Evolutionary conservation across 2,113 vertebrate species (phyloP).

Genomic region (Halichoeres trimaculatus): DNA sequence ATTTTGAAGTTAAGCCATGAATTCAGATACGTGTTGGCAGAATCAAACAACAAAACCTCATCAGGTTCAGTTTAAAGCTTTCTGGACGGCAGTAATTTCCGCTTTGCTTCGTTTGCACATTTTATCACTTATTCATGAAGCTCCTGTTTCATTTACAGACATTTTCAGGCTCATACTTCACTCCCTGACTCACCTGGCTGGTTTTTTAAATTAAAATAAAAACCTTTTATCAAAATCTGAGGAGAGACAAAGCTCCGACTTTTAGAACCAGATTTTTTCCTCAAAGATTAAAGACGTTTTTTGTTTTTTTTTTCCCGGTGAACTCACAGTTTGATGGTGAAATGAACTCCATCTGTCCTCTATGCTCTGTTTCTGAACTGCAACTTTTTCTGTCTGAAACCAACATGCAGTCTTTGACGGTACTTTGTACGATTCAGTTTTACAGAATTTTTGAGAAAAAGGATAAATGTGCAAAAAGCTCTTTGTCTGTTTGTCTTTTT

Average conservation of each 20-base stretch:
- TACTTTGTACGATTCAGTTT: constrained; percentile 66
- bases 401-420: constrained; percentile 55
- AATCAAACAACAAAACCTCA: constrained; percentile 66
- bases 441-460: constrained; percentile 51
- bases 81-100: background rate
- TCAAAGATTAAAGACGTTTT: constrained; percentile 31
- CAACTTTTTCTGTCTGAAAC: constrained; percentile 52
- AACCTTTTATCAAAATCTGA: constrained; percentile 38
- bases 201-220: constrained; percentile 47
- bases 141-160: constrained; percentile 73
- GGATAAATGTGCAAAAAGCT: constrained; percentile 62
- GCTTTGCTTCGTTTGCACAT: constrained; percentile 61
- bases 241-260: constrained; percentile 23
- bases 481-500: constrained; percentile 35
- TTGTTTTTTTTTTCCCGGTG: constrained; percentile 7
- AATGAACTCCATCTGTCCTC: constrained; percentile 29
- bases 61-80: constrained; percentile 3
- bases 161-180: constrained; percentile 88
- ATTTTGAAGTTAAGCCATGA: constrained; percentile 87
- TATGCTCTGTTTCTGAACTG: constrained; percentile 33
- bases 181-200: constrained; percentile 78
- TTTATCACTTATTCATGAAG: constrained; percentile 23
- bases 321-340: background rate
- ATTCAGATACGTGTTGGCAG: constrained; percentile 75
- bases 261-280: constrained; percentile 15